phyloP scores from a whole-genome alignment of 2,888 invertebrate species.

The Parnassius glacialis region DNA sequence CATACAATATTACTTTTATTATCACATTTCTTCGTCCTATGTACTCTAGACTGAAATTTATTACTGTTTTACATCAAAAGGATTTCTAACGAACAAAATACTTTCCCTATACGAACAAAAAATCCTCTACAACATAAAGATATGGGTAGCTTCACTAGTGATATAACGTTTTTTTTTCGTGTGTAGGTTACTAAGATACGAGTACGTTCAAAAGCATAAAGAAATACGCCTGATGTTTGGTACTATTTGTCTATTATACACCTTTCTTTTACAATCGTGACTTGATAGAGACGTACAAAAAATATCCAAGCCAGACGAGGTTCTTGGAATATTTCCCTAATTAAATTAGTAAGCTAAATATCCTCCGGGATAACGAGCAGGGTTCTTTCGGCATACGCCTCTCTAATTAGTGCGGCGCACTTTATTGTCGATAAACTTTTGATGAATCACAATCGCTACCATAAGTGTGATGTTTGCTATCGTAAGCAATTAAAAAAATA shows the following conservation, averaged over 20 bases:
- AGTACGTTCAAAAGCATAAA: too few species aligned
- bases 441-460: neutral
- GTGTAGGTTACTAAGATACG: too few species aligned
- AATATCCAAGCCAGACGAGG: slow-evolving; percentile 33
- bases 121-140: too few species aligned
- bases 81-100: too few species aligned
- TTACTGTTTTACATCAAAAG: too few species aligned
- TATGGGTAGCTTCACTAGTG: too few species aligned
- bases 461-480: neutral
- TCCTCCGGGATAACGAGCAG: slow-evolving; percentile 42
- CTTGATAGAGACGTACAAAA: slow-evolving; percentile 19
- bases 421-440: slow-evolving; percentile 32
- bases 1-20: too few species aligned
- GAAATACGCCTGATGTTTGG: neutral
- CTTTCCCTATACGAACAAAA: too few species aligned
- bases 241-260: slow-evolving; percentile 10
- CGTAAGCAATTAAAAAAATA: too few species aligned
- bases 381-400: slow-evolving; percentile 28
- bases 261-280: slow-evolving; percentile 21
- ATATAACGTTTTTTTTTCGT: too few species aligned
- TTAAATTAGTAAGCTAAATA: slow-evolving; percentile 52
- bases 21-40: too few species aligned
- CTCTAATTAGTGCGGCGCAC: slow-evolving; percentile 28
- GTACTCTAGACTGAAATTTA: too few species aligned
- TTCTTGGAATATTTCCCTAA: slow-evolving; percentile 48